Base-by-base conservation (phyloP, 2,113 vertebrate genomes). In the Pachyramphus minor region DNA sequence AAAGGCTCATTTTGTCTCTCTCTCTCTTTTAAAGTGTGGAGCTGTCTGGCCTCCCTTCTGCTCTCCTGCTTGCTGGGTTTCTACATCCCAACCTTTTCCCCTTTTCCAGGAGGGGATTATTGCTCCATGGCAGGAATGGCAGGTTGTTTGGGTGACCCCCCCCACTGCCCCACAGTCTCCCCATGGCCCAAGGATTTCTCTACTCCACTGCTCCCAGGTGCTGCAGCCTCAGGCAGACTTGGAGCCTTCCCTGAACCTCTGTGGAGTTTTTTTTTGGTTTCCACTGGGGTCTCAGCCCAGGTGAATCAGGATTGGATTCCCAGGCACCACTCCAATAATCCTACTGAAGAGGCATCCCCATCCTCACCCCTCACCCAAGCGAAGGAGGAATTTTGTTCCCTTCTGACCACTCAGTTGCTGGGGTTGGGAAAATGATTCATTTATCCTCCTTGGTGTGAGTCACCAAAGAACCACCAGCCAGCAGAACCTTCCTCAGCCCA, bases 1-100 rank as follows among this genome's bases (percentile, higher is more conserved):
- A 94, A 67, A 76, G 78, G 73, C 87, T 94, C 89, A 53, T 95
- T 89, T 91, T 76, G 73, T 41, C 73, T 68, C 90, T 83, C 53
- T 53, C 72, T 73, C 55, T 58, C 66, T 76, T 45, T n/a, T 10
- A 66, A 37, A 44, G 28, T 16, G 0, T 33, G 75, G 58, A 90
- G 64, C 83, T 74, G 59, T 28, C 84, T 84, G 83, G 15, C 27
- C 89, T 82, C 80, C 77, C 77, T 78, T 81, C 92, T 94, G 78
- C 87, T 93, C 81, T 82, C 52, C 74, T 81, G 56, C 87, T 5
- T 9, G 37, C 68, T 59, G 47, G 2, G 0, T 53, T 81, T 15
- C 14, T 7, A n/a, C 5, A 72, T 45, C 60, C 47, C 78, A 73
- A 10, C 17, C 19, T 68, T 60, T 25, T 4, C 49, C 42, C 84